Evolutionary conservation across 1,140 invertebrate species (phyloP).

Genomic region (Cotesia typhae): DNA sequence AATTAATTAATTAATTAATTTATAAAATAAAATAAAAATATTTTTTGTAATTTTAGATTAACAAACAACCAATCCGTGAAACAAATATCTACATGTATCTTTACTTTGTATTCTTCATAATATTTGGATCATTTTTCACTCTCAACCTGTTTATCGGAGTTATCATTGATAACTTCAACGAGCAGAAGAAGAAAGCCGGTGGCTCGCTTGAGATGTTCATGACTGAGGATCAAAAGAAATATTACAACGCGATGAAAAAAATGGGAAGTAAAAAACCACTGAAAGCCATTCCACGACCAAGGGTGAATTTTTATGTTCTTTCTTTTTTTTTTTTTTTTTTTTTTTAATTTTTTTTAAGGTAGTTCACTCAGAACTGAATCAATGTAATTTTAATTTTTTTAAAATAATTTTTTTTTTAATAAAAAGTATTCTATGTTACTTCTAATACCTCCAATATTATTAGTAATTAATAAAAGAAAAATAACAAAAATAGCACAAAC

Average conservation of each 20-base stretch:
- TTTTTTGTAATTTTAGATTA: constrained; percentile 70
- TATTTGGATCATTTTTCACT: constrained; percentile 97
- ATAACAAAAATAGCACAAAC: too few relatives aligned
- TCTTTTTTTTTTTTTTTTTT: background rate
- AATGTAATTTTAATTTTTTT: too few relatives aligned
- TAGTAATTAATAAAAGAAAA: too few relatives aligned
- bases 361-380: too few relatives aligned
- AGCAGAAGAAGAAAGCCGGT: constrained; percentile 99
- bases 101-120: constrained; percentile 98
- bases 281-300: constrained; percentile 96
- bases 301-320: constrained; percentile 70
- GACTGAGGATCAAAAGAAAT: constrained; percentile 99
- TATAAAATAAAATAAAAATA: constrained; percentile 3
- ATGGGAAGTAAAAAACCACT: constrained; percentile 98
- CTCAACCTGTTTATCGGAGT: constrained; percentile 98
- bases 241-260: constrained; percentile 99
- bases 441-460: too few relatives aligned
- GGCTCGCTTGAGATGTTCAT: constrained; percentile 99
- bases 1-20: background rate
- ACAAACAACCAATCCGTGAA: constrained; percentile 92
- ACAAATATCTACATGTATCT: constrained; percentile 97
- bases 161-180: constrained; percentile 98
- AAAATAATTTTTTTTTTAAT: too few relatives aligned
- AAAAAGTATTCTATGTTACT: too few relatives aligned
- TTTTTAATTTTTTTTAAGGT: too few relatives aligned